Evolutionary conservation across 2,888 invertebrate species (phyloP), one percentile per base, ranked within the genome.

Genomic region (Chymomyza procnemis): DNA sequence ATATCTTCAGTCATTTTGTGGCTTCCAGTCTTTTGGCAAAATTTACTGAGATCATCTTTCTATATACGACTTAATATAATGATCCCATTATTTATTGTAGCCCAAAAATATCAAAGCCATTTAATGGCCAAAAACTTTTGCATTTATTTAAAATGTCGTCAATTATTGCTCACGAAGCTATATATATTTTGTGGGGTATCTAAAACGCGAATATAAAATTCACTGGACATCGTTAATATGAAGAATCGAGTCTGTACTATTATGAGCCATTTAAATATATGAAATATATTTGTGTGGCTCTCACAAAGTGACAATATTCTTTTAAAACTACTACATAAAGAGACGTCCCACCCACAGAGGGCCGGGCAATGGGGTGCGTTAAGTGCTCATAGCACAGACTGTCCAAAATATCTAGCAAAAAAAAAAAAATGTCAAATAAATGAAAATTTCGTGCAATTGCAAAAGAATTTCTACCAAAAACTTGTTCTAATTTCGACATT

Each of bases 371-470:
- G 71, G 68, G 71, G 64, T 59, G 66, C 48, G 66, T 60, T 64
- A 59, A 58, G 56, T 67, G 63, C 61, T 34, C 60, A 67, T 72
- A 69, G 64, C 66, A 64, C 64, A 62, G 61, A 41, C 81, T 76
- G 77, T 84, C 80, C 88, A 85, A 87, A 86, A 85, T 85, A 81
- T 80, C 73, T 85, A 81, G 80, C 73, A 69, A 74, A 76, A 71
- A 71, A 73, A 54, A 52, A 75, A 68, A 73, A 76, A 66, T 73
- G 71, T 78, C 71, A 75, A 78, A 78, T 86, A 81, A 87, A 83
- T 85, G 78, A 80, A 87, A 76, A 77, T 80, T 87, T 80, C 78
- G 75, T 85, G 87, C 88, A 87, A 78, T 88, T 86, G 85, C 81
- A 86, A 86, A 41, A 82, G 79, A 81, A 81, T 84, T 86, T 75